Evolutionary conservation across 23 tunicate genomes (phyloP).

Genomic region (Ascidia mentula): DNA sequence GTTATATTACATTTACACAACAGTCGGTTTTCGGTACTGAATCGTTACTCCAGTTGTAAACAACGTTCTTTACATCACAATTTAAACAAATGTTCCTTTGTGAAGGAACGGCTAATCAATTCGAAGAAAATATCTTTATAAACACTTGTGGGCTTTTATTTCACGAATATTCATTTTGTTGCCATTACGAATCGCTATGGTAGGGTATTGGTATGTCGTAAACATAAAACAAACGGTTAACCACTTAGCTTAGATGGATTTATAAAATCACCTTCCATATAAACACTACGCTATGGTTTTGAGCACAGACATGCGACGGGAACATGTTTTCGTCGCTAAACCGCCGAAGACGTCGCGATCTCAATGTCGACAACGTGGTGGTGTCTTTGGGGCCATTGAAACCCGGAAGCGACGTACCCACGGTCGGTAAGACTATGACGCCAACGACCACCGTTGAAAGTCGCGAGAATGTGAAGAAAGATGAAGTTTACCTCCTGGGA

Average conservation of each 20-base stretch:
- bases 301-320: constrained; percentile 12
- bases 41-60: no score
- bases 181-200: no score
- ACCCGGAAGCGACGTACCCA: constrained; percentile 20
- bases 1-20: no score
- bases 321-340: background rate
- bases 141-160: no score
- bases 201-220: no score
- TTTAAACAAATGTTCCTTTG: no score
- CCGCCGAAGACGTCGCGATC: constrained; percentile 28
- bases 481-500: constrained; percentile 1
- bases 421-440: background rate
- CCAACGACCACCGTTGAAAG: background rate
- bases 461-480: background rate
- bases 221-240: no score
- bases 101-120: no score
- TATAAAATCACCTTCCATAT: background rate
- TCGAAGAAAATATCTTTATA: no score
- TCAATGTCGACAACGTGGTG: constrained; percentile 17
- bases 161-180: no score
- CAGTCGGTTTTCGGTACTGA: no score
- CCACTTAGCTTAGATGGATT: background rate
- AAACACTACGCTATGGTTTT: background rate
- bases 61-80: no score
- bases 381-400: constrained; percentile 42